These are phyloP conservation scores for Xylocampa areola DNA, from an alignment of 2,888 invertebrate species.

Conservation along the genomic window DNA sequence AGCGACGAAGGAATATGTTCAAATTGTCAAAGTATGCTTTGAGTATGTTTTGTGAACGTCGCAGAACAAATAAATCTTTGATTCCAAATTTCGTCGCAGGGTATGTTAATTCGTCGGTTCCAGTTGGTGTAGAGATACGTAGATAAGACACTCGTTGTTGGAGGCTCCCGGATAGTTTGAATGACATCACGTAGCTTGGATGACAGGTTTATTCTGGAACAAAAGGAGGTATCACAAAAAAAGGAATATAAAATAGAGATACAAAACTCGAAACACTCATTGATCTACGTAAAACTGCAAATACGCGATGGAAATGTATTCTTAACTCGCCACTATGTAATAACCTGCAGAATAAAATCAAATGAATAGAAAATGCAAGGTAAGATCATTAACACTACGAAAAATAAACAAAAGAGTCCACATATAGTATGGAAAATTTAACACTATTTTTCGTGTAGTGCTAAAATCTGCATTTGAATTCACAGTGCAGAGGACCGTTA, in stretches of 20 bases:
- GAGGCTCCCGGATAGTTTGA: too few species aligned
- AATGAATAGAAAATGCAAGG: conserved; percentile 20
- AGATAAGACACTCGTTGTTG: too few species aligned
- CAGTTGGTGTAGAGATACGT: too few species aligned
- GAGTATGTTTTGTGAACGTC: conserved; percentile 27
- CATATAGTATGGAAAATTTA: conserved; percentile 16
- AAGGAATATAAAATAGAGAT: background rate
- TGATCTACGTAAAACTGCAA: conserved; percentile 1
- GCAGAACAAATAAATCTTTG: too few species aligned
- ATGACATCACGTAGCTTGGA: too few species aligned
- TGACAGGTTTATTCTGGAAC: too few species aligned
- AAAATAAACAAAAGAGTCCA: conserved; percentile 11
- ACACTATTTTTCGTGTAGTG: conserved; percentile 12
- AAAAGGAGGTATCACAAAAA: background rate
- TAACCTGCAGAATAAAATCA: background rate
- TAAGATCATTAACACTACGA: conserved; percentile 8
- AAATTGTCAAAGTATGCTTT: background rate
- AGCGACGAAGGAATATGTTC: conserved; percentile 4
- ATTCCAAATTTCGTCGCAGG: too few species aligned
- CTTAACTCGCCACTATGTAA: conserved; percentile 1
- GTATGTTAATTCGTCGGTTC: too few species aligned
- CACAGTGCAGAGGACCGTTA: conserved; percentile 29
- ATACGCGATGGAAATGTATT: conserved; percentile 10
- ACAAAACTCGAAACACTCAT: background rate
- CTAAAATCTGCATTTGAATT: conserved; percentile 38